These are phyloP conservation scores for Chloroceryle amazona DNA, from an alignment of 2,797 vertebrate species.

Conservation along the genomic window DNA sequence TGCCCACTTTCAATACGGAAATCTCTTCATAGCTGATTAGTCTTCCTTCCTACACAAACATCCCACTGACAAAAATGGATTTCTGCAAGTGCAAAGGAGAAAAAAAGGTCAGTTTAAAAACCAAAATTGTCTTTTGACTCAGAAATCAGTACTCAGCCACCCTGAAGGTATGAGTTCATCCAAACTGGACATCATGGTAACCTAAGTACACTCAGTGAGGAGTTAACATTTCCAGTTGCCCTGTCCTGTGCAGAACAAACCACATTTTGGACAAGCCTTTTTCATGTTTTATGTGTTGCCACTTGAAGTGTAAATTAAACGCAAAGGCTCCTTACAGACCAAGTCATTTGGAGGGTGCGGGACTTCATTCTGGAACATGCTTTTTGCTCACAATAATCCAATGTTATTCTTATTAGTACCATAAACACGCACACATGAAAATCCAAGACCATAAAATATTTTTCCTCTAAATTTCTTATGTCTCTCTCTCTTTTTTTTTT, in stretches of 20 bases:
- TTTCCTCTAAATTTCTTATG: conserved; percentile 81
- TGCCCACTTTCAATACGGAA: too few relatives aligned
- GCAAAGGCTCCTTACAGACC: conserved; percentile 74
- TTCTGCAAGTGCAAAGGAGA: neutral
- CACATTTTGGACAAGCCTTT: neutral
- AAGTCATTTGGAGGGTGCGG: conserved; percentile 68
- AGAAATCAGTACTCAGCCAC: neutral
- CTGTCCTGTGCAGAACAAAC: conserved; percentile 14
- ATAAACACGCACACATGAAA: conserved; percentile 77
- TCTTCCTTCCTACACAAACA: neutral
- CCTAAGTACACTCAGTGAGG: neutral
- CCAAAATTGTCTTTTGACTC: neutral
- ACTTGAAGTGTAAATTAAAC: conserved; percentile 80
- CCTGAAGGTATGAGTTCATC: neutral
- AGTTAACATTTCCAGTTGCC: conserved; percentile 41
- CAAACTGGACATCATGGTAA: conserved; percentile 7
- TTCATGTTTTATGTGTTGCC: neutral
- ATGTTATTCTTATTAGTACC: conserved; percentile 82
- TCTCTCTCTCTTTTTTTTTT: conserved; percentile 79
- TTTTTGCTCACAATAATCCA: conserved; percentile 78
- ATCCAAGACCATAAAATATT: conserved; percentile 83
- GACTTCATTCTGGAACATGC: conserved; percentile 77
- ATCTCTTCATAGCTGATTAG: neutral
- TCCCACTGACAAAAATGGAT: neutral
- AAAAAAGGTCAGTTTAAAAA: neutral